These are phyloP conservation scores for Celastrina argiolus DNA, from an alignment of 2,888 invertebrate genomes.

Conservation along the genomic window DNA sequence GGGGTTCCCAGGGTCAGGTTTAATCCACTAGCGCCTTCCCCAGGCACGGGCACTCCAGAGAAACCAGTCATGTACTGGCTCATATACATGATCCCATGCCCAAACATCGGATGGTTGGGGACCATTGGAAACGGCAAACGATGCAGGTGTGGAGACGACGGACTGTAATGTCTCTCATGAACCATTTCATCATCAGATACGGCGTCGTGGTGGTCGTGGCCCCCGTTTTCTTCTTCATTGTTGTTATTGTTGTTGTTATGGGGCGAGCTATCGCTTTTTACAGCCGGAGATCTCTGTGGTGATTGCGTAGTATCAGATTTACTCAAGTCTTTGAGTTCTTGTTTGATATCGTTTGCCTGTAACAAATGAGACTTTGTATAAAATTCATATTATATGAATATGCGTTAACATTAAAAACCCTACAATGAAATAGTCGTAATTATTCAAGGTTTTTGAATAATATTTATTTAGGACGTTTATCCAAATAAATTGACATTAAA, in stretches of 20 bases:
- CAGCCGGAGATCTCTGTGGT: slow-evolving; percentile 74
- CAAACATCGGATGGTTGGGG: slow-evolving; percentile 90
- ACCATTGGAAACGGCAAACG: slow-evolving; percentile 86
- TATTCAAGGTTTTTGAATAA: no score
- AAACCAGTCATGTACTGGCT: slow-evolving; percentile 86
- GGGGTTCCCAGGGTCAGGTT: slow-evolving; percentile 82
- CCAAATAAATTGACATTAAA: no score
- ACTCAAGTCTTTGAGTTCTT: slow-evolving; percentile 72
- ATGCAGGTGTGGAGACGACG: slow-evolving; percentile 64
- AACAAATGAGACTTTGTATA: slow-evolving; percentile 29
- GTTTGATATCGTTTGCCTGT: slow-evolving; percentile 75
- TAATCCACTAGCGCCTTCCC: slow-evolving; percentile 77
- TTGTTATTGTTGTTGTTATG: slow-evolving; percentile 67
- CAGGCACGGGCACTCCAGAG: slow-evolving; percentile 75
- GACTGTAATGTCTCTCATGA: slow-evolving; percentile 63
- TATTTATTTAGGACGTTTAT: no score
- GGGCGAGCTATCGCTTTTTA: slow-evolving; percentile 73
- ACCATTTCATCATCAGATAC: slow-evolving; percentile 70
- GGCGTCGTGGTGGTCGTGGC: slow-evolving; percentile 72
- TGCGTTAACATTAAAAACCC: no score
- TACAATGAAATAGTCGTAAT: no score
- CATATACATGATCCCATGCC: slow-evolving; percentile 95
- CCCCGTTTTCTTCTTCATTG: slow-evolving; percentile 70
- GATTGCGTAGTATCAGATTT: slow-evolving; percentile 60
- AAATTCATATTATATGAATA: no score